Evolutionary conservation across 2,797 vertebrate species (phyloP), one percentile per base, ranked within the genome.

Genomic region (Sebastolobus alascanus): DNA sequence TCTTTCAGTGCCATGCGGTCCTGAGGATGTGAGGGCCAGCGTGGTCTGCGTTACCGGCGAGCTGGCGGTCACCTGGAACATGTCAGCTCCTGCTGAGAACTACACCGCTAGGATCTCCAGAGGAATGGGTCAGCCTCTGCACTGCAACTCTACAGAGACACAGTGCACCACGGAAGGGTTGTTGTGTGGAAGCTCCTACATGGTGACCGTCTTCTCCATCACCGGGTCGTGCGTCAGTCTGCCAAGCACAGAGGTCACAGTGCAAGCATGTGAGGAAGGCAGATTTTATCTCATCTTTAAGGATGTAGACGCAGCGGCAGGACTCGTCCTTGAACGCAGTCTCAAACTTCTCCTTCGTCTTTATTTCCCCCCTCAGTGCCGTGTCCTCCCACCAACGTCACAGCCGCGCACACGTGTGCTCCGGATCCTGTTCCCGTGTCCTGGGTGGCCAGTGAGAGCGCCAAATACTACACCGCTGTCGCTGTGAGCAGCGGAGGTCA

Each of bases 1-100:
- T 65, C n/a, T 70, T 76, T 73, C 69, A 96, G 96, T 92, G 20
- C 95, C 95, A 1, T 96, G 95, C n/a, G 77, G 79, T 38, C 95
- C 94, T 27, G 80, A 92, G 79, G 54, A 92, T 38, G 88, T 96
- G 25, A 60, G 0, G 2, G 76, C 92, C 40, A 79, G 67, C 18
- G 72, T 93, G 52, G 9, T 84, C 58, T 96, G 95, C 4, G 16
- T 14, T 3, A 92, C 92, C 2, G 86, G 89, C 0, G 46, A 90
- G 70, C 40, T 95, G 67, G 87, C 70, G 0, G 75, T 96, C 64
- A 64, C 56, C 40, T 96, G 95, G 96, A 92, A 86, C 75, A 68
- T 68, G 37, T 79, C 90, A 0, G 14, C 25, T 11, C 84, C 89
- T 18, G 80, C 88, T 2, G 75, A 91, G 10, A 93, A 89, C 77